Evolutionary conservation across 2,888 invertebrate species (phyloP), one percentile per base, ranked within the genome.

Genomic region (Netelia melanura): DNA sequence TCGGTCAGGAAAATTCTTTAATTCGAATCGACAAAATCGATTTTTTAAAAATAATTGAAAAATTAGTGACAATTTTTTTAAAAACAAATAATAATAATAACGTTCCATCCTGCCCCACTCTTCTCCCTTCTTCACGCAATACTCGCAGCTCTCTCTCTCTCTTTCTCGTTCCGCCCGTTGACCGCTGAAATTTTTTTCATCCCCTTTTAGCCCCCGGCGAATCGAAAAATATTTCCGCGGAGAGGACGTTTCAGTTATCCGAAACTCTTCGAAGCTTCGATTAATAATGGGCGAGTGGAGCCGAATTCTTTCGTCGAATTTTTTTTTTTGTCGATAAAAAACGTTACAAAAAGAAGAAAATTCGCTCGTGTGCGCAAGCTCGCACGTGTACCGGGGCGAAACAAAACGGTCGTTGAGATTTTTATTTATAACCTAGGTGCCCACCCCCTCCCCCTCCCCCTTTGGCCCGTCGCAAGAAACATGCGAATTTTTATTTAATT

Each of bases 271-370:
- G 56, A 58, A 68, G 68, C 30, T 78, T 25, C 21, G 70, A 77
- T 84, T 76, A 81, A 86, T 83, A 80, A 86, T 58, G 67, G 56
- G 21, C 67, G 44, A 61, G 17, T 48, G 14, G 48, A 48, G 48
- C 48, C 17, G 48, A 64, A 86, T 81, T 81, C 56, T 76, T 82
- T 14, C 30, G 21, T 10, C 25, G 21, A 74, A 21, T 17, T 78
- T 17, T 17, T 17, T 17, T 83, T 44, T 48, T 21, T 0, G 56
- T 70, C 43, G 61, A 70, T 58, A 72, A 23, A 48, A 48, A 30
- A 30, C 3, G 30, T 3, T 3, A 48, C 1, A 48, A 48, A 48
- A 48, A 2, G 48, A 14, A 48, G 1, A 48, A 14, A 14, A 14
- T 48, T 48, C 14, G 11, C 48, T 1, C 48, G 48, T 48, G 10